Percentiles rank a stretch among this genome's conserved stretches.
These are phyloP conservation scores for Passerina amoena DNA, from an alignment of 2,113 vertebrate species.

Conservation along the genomic window DNA sequence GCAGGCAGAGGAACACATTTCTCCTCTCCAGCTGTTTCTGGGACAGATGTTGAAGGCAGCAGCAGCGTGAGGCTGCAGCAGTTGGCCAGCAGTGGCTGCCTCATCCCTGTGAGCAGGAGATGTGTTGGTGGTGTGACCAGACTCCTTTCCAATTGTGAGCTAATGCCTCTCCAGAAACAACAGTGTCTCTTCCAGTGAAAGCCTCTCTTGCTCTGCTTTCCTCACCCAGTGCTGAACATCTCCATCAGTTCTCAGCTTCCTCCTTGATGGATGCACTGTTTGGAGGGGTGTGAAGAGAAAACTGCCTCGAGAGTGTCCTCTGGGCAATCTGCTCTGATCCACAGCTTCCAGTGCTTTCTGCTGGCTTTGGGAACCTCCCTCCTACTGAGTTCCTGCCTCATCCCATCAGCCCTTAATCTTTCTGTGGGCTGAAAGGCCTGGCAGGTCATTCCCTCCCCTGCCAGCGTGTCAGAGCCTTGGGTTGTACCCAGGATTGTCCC, in stretches of 20 bases:
- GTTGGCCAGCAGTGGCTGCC: background rate
- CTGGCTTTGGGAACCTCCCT: background rate
- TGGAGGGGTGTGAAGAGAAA: background rate
- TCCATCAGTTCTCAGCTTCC: background rate
- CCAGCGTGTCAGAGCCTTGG: background rate
- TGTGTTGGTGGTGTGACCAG: background rate
- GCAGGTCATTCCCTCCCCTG: background rate
- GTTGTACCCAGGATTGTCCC: background rate
- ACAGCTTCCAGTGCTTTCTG: background rate
- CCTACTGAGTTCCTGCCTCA: background rate
- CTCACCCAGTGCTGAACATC: background rate
- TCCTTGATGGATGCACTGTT: accelerated
- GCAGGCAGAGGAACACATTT: background rate
- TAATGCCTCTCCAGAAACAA: conserved; percentile 12
- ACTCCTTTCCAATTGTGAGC: conserved; percentile 20
- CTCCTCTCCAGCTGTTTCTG: background rate
- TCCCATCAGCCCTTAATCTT: background rate
- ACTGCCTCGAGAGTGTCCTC: background rate
- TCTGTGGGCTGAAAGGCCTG: background rate
- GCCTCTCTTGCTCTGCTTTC: background rate
- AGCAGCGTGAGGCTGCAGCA: background rate
- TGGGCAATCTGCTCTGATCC: background rate
- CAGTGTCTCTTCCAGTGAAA: background rate
- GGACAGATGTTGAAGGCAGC: background rate
- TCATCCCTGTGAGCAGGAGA: background rate